Evolutionary conservation across 2,113 vertebrate species (phyloP).

Genomic region (Pelmatolapia mariae): DNA sequence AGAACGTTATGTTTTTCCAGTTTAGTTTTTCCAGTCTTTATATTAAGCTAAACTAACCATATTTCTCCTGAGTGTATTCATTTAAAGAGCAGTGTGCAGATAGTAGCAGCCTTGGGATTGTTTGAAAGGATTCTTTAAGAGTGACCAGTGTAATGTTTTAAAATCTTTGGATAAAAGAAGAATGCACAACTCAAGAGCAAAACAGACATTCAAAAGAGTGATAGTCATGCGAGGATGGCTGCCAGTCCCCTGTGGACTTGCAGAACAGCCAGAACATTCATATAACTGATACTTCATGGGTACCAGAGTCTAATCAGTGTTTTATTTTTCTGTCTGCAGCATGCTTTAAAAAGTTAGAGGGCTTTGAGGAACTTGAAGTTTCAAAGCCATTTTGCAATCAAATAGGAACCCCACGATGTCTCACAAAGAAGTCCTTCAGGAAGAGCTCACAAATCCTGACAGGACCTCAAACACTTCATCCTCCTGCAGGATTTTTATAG

Average conservation of each 20-base stretch:
- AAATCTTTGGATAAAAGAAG: background rate
- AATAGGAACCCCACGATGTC: constrained; percentile 6
- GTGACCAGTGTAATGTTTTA: background rate
- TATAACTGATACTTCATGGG: constrained; percentile 17
- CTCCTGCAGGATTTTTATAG: background rate
- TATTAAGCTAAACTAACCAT: background rate
- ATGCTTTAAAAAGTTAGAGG: background rate
- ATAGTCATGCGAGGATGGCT: constrained; percentile 26
- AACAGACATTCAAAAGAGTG: background rate
- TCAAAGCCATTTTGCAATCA: constrained; percentile 15
- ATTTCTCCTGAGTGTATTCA: background rate
- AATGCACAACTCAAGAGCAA: background rate
- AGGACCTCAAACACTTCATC: constrained; percentile 9
- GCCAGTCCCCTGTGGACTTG: constrained; percentile 33
- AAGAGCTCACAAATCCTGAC: constrained; percentile 18
- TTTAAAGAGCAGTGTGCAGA: background rate
- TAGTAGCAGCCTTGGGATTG: background rate
- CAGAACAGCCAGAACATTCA: background rate
- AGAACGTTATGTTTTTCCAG: background rate
- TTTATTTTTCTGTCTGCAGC: background rate
- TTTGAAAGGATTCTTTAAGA: background rate
- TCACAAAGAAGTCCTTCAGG: constrained; percentile 9
- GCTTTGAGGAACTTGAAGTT: constrained; percentile 8
- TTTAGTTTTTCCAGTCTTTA: background rate
- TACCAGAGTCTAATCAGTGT: background rate